phyloP scores from a whole-genome alignment of 2,113 vertebrate species.

The Takifugu bimaculatus region DNA sequence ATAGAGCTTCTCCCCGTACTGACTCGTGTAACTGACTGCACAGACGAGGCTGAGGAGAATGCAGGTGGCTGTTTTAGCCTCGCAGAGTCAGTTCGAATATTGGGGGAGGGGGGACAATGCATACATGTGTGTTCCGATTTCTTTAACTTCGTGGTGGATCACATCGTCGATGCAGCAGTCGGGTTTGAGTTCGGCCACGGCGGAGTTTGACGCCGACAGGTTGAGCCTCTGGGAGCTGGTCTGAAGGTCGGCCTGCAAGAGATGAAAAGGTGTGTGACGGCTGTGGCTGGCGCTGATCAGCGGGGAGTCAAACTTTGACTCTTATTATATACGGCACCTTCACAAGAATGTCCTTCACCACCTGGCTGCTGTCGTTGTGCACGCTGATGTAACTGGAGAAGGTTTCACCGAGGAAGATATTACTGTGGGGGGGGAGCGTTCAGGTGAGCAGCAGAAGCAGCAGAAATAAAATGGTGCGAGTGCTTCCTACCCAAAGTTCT shows the following conservation, averaged over 20 bases:
- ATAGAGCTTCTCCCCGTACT: constrained; percentile 95
- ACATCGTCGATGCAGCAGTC: constrained; percentile 97
- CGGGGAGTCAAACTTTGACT: background rate
- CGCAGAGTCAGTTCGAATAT: background rate
- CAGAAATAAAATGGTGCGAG: no score
- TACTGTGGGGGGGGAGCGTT: constrained; percentile 67
- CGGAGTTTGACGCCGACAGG: constrained; percentile 90
- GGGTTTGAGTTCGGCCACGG: constrained; percentile 89
- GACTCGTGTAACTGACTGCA: constrained; percentile 96
- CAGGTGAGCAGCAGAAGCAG: no score
- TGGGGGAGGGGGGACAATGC: background rate
- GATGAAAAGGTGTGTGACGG: background rate
- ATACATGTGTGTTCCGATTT: constrained; percentile 98
- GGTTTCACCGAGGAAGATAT: constrained; percentile 96
- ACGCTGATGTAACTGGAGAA: constrained; percentile 99
- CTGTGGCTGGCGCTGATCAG: background rate
- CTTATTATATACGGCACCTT: constrained; percentile 78
- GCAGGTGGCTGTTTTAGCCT: background rate
- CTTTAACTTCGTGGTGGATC: constrained; percentile 98
- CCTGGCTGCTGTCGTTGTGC: constrained; percentile 94
- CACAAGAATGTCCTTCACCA: constrained; percentile 94
- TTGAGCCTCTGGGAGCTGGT: constrained; percentile 98
- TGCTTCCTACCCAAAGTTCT: constrained; percentile 91
- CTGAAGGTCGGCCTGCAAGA: constrained; percentile 91
- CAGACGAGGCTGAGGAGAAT: constrained; percentile 72